Conservation (phyloP, 2,797 vertebrate genomes). For the Onychomys leucogaster region DNA sequence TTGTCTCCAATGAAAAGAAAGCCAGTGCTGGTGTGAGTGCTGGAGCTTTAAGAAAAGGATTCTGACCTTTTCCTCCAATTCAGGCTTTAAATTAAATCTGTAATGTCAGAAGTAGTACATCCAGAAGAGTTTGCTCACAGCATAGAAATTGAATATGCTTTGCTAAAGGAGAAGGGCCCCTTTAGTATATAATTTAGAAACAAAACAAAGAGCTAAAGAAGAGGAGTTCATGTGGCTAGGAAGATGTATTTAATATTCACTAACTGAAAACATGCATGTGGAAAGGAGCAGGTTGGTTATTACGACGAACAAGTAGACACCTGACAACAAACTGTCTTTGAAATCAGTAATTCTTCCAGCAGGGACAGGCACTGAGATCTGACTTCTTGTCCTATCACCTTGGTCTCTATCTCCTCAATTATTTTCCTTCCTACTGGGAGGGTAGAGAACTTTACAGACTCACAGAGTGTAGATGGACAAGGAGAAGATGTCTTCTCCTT, state of each 20-base stretch:
- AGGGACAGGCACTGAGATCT: background rate
- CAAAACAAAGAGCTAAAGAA: background rate
- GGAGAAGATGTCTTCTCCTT: background rate
- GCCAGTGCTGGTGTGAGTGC: background rate
- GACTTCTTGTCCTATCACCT: background rate
- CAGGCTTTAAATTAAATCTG: constrained; percentile 54
- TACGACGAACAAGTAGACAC: background rate
- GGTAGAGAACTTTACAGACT: background rate
- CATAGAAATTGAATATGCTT: constrained; percentile 51
- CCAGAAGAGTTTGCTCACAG: constrained; percentile 16
- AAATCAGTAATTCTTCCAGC: background rate
- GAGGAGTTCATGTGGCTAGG: background rate
- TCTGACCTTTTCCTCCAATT: constrained; percentile 47
- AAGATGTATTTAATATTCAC: background rate
- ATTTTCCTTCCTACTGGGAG: background rate
- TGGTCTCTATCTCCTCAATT: background rate
- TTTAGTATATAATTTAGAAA: constrained; percentile 21
- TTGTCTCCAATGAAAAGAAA: background rate
- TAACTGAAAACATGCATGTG: background rate
- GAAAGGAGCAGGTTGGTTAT: background rate
- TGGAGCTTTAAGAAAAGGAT: constrained; percentile 45
- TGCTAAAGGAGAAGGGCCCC: background rate
- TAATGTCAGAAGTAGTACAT: constrained; percentile 46
- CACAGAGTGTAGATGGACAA: background rate
- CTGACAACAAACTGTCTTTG: background rate